Evolutionary conservation across 2,888 invertebrate species (phyloP).

Genomic region (Agapetus fuscipes): DNA sequence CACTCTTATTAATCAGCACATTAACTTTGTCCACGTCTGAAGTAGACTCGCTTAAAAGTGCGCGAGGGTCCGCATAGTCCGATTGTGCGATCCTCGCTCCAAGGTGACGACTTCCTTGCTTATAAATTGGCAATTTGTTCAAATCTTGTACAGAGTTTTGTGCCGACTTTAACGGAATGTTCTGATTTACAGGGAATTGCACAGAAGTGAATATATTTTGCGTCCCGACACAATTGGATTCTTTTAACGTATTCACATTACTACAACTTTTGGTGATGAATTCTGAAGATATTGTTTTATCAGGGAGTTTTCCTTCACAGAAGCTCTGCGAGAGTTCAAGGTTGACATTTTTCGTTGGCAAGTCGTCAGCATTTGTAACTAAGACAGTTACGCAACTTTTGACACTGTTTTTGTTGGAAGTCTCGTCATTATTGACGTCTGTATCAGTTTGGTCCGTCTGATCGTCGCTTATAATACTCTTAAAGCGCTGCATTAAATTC

Average conservation of each 20-base stretch:
- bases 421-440: neutral
- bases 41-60: constrained; percentile 42
- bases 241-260: too few species aligned
- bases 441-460: constrained; percentile 18
- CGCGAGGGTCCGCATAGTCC: constrained; percentile 76
- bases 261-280: constrained; percentile 17
- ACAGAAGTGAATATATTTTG: neutral
- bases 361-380: constrained; percentile 12
- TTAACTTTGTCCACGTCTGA: constrained; percentile 44
- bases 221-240: too few species aligned
- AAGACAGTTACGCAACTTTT: constrained; percentile 12
- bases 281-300: constrained; percentile 3
- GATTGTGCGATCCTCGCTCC: constrained; percentile 83
- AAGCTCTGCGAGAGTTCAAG: constrained; percentile 13
- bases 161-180: constrained; percentile 28
- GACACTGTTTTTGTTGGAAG: neutral
- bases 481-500: constrained; percentile 40
- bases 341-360: constrained; percentile 7
- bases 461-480: constrained; percentile 43
- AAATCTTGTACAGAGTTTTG: constrained; percentile 37
- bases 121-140: constrained; percentile 50
- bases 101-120: constrained; percentile 71
- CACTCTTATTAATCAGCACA: constrained; percentile 54
- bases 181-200: constrained; percentile 3
- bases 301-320: constrained; percentile 1